Base-by-base conservation (phyloP, 2,888 invertebrate species). In the Agrilus biguttatus region DNA sequence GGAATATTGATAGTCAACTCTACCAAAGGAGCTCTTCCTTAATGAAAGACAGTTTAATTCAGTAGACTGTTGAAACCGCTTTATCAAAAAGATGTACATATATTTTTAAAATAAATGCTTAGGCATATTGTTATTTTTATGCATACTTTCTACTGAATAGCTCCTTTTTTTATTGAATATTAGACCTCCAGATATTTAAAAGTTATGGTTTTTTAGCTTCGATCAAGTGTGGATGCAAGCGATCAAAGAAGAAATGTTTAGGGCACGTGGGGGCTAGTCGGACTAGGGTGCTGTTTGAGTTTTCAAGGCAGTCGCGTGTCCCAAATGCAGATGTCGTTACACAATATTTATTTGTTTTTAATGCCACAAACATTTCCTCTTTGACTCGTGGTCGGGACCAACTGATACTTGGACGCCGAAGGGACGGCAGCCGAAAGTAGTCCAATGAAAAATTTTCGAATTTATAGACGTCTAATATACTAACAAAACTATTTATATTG, bases 181-280 rank as follows among this genome's bases (percentile, higher is more conserved):
- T n/a, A 10, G 28, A 28, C 21, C 21, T 8, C 21, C n/a, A 37
- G 10, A n/a, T 19, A 1, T 28, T 19, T 23, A 6, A 23, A 23
- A 23, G 23, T 47, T 45, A 45, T 49, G 41, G 39, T 46, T 45
- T 44, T 44, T 47, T 40, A 43, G 45, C 48, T 43, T 49, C 52
- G 54, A 53, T 53, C 10, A 28, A 28, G 28, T 28, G 28, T 10
- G 28, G 28, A 28, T 28, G 8, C 28, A 28, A 28, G 55, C 59
- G 62, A 62, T 64, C 65, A 64, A 64, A 65, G 66, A 65, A 62
- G 65, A 65, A 66, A 66, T 65, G 65, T 65, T 65, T 53, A 58
- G 60, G 60, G 61, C 59, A 55, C 54, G 49, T 52, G 53, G 53
- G 53, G 53, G 45, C 49, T 48, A 47, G 42, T 45, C 43, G 49